These are phyloP conservation scores for Synergus gifuensis DNA, from an alignment of 2,888 invertebrate genomes.

Conservation along the genomic window DNA sequence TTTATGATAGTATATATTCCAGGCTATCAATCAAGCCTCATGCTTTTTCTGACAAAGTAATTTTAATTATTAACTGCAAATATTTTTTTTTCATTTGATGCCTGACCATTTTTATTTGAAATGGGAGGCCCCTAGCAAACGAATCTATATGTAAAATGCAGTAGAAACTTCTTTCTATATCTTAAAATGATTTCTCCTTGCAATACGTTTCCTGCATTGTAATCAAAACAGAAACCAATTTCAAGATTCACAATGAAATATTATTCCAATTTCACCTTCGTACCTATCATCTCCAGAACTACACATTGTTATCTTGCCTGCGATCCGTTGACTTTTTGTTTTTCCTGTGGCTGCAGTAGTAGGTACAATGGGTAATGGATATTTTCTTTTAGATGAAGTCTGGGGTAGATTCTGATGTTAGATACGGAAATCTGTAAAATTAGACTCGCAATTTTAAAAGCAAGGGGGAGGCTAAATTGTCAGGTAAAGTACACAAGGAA, in stretches of 20 bases:
- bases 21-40: too few species aligned
- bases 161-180: neutral
- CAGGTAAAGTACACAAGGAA: conserved; percentile 53
- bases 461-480: neutral
- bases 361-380: neutral
- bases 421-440: neutral
- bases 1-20: too few species aligned
- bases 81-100: too few species aligned
- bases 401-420: neutral
- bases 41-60: too few species aligned
- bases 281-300: conserved; percentile 4
- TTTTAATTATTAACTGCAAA: too few species aligned
- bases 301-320: conserved; percentile 21
- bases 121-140: neutral
- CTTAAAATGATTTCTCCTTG: neutral
- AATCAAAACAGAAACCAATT: conserved; percentile 24
- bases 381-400: conserved; percentile 11
- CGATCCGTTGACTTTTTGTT: conserved; percentile 3
- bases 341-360: conserved; percentile 10
- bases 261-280: conserved; percentile 18
- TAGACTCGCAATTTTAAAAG: neutral
- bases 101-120: neutral
- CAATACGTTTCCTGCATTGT: neutral
- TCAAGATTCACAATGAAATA: conserved; percentile 19
- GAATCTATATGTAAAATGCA: neutral